Percentiles rank a stretch among this genome's conserved stretches.
These are phyloP conservation scores for Apostichopus parvimensis DNA, from an alignment of 35 echinoderm and acorn worm genomes.

Conservation along the genomic window DNA sequence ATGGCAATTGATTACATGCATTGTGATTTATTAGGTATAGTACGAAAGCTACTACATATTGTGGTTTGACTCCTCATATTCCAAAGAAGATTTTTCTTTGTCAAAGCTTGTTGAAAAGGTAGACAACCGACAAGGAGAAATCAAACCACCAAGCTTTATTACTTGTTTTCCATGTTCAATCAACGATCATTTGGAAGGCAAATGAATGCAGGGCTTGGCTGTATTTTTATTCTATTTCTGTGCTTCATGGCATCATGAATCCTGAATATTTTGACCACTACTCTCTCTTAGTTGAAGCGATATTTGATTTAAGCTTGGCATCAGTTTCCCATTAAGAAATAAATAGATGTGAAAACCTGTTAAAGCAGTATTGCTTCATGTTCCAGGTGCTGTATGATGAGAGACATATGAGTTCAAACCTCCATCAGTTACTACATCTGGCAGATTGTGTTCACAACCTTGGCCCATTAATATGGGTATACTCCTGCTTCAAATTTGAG, in stretches of 20 bases:
- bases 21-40: conserved; percentile 10
- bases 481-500: conserved; percentile 16
- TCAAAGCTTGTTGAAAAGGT: not conserved
- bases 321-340: not conserved
- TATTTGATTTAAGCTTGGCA: not conserved
- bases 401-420: conserved; percentile 8
- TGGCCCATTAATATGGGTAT: not conserved
- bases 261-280: conserved; percentile 35
- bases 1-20: conserved; percentile 48
- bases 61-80: conserved; percentile 25
- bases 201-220: conserved; percentile 46
- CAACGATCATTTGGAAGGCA: not conserved
- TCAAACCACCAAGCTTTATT: conserved; percentile 42
- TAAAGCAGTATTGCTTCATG: not conserved
- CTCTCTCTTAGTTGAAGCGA: not conserved
- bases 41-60: not conserved
- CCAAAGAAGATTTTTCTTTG: not conserved
- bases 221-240: conserved; percentile 30
- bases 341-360: not conserved
- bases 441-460: not conserved
- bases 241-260: conserved; percentile 18
- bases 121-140: not conserved
- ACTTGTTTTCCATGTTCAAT: not conserved
- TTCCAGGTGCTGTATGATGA: not conserved
- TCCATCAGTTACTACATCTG: not conserved